These are phyloP conservation scores for Therioaphis trifolii DNA, from an alignment of 2,888 invertebrate genomes.

Conservation along the genomic window DNA sequence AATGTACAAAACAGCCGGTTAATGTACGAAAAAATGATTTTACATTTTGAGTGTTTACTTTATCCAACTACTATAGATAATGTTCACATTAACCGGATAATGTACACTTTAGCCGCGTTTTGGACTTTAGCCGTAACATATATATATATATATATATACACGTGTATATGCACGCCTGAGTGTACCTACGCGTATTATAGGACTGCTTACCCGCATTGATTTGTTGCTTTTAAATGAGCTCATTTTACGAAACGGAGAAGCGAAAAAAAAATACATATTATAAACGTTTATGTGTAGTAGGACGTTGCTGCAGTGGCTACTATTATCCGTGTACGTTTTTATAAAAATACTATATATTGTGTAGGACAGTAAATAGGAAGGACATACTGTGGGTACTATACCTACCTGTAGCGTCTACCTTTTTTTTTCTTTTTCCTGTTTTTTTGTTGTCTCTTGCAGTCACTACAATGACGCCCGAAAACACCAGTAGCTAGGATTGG, in stretches of 20 bases:
- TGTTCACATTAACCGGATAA: too few species aligned
- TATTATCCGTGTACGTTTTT: not conserved
- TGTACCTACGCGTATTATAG: too few species aligned
- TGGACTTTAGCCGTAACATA: too few species aligned
- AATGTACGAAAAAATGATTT: too few species aligned
- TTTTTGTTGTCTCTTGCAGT: too few species aligned
- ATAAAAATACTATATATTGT: not conserved
- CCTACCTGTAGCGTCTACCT: not conserved
- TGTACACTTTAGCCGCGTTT: too few species aligned
- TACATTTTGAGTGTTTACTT: too few species aligned
- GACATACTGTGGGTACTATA: not conserved
- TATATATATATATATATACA: not conserved
- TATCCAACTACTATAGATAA: too few species aligned
- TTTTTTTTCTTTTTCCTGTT: not conserved
- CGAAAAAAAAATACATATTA: not conserved
- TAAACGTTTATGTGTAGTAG: too few species aligned
- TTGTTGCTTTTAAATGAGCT: slow-evolving; percentile 58
- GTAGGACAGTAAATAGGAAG: not conserved
- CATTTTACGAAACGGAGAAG: slow-evolving; percentile 29
- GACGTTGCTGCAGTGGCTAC: too few species aligned
- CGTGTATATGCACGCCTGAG: not conserved
- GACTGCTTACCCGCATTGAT: slow-evolving; percentile 55
- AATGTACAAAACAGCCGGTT: too few species aligned
- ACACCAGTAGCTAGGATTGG: slow-evolving; percentile 19
- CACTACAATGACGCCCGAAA: not conserved